These are phyloP conservation scores for Neria commutata DNA, from an alignment of 2,888 invertebrate species.

Conservation along the genomic window DNA sequence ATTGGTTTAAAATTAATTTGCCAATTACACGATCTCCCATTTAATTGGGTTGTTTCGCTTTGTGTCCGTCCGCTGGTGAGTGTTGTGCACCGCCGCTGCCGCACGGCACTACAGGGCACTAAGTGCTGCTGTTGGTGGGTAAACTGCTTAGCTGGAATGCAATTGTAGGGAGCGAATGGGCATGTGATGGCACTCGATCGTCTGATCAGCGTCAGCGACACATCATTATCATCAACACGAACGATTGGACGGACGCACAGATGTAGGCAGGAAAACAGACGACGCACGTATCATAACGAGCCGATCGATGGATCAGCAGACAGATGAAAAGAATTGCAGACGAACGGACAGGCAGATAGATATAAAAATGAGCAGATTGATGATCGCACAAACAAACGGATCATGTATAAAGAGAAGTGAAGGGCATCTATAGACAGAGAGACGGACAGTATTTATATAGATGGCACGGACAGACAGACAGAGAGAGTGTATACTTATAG, in stretches of 20 bases:
- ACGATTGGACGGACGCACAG: neutral
- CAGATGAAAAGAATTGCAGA: too few relatives aligned
- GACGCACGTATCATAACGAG: too few relatives aligned
- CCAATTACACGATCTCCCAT: slow-evolving; percentile 61
- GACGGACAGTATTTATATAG: too few relatives aligned
- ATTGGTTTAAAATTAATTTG: slow-evolving; percentile 60
- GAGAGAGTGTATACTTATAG: neutral
- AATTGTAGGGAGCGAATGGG: neutral
- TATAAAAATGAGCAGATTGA: too few relatives aligned
- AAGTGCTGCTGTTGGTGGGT: slow-evolving; percentile 1
- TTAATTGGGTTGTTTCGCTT: slow-evolving; percentile 55
- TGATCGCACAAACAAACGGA: too few relatives aligned
- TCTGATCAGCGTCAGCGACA: slow-evolving; percentile 1
- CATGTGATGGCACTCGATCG: neutral
- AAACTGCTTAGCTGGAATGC: neutral
- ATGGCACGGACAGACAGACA: neutral
- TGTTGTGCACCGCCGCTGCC: slow-evolving; percentile 10
- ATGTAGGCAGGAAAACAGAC: neutral
- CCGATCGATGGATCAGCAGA: too few relatives aligned
- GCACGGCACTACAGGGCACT: neutral
- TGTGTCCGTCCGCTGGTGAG: slow-evolving; percentile 23
- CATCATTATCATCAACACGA: slow-evolving; percentile 17
- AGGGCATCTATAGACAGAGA: too few relatives aligned
- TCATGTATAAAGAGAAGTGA: too few relatives aligned
- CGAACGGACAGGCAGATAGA: too few relatives aligned